Percentiles rank a stretch among this genome's conserved stretches.
Conservation (phyloP, 2,888 invertebrate genomes). For the Troides aeacus region DNA sequence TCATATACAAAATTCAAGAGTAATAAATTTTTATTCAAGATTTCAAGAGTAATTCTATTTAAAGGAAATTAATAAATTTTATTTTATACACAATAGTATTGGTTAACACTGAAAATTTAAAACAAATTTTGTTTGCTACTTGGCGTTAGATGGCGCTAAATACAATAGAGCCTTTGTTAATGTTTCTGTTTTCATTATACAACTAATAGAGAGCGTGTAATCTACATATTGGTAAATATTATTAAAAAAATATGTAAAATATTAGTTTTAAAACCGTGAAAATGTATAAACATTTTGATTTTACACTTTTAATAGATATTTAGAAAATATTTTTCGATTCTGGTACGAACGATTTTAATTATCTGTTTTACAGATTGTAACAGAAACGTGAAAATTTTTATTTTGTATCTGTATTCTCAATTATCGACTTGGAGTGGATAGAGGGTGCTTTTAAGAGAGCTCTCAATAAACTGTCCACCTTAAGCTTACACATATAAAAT, state of each 20-base stretch:
- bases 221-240: neutral
- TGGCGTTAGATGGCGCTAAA: slow-evolving; percentile 46
- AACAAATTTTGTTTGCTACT: slow-evolving; percentile 32
- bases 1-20: too few species aligned
- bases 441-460: slow-evolving; percentile 9
- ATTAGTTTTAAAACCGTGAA: too few species aligned
- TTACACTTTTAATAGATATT: too few species aligned
- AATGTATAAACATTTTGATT: too few species aligned
- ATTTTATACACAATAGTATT: too few species aligned
- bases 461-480: slow-evolving; percentile 32
- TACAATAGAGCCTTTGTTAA: neutral
- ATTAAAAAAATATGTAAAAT: too few species aligned
- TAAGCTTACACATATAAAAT: slow-evolving; percentile 55
- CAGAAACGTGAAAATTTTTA: neutral
- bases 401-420: neutral
- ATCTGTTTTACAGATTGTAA: neutral
- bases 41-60: too few species aligned
- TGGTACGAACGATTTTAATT: neutral
- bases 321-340: too few species aligned
- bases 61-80: too few species aligned
- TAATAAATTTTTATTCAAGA: too few species aligned
- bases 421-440: neutral
- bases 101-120: too few species aligned
- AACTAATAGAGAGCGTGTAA: slow-evolving; percentile 15
- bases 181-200: neutral